A percentile compares a stretch with the other conserved stretches of the same genome.
Conservation (phyloP, 2,888 invertebrate species). For the Branchinecta sandiegonensis region DNA sequence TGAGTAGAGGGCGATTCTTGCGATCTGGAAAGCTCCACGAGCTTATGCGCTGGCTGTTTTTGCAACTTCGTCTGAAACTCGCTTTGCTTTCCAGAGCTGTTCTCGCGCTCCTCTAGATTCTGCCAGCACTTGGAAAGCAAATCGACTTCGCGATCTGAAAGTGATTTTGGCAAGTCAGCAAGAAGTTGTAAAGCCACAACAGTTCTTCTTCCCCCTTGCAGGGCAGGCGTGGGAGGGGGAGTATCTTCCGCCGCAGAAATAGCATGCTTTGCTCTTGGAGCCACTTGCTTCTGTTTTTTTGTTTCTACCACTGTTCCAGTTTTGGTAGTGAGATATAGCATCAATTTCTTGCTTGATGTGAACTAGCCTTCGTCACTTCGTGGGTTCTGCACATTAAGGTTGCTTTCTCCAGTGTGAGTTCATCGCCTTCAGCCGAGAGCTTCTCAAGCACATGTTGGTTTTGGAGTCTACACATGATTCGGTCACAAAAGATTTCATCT, state of each 20-base stretch:
- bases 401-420: neutral
- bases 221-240: neutral
- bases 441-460: neutral
- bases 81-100: no score
- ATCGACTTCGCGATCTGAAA: no score
- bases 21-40: no score
- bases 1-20: no score
- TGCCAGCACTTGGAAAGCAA: no score
- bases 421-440: conserved; percentile 1
- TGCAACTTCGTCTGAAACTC: no score
- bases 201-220: neutral
- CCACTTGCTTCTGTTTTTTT: neutral
- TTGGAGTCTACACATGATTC: neutral
- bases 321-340: conserved; percentile 5
- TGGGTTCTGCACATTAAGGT: neutral
- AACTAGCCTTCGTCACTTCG: neutral
- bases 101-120: no score
- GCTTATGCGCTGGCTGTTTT: no score
- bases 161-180: no score
- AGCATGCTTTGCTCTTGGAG: neutral
- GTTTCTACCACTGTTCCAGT: neutral
- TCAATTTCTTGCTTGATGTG: neutral
- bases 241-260: neutral
- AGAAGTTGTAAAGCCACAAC: no score
- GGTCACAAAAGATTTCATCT: neutral